Base-by-base conservation (phyloP, 2,888 invertebrate genomes). In the Spicauda simplicius region DNA sequence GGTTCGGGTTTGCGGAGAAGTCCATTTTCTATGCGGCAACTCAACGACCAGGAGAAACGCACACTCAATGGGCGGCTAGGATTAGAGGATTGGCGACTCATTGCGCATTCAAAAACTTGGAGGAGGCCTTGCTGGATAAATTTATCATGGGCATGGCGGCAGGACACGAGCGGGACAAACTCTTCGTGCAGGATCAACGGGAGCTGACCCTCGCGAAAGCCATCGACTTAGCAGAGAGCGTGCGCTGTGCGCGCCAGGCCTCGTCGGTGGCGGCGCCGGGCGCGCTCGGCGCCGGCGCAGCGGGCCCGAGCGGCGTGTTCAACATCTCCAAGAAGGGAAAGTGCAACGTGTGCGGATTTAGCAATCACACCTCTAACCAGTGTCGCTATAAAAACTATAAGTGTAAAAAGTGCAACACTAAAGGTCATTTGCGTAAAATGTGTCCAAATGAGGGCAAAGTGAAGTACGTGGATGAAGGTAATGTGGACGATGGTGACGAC, bases 261-360 rank as follows among this genome's bases (percentile, higher is more conserved):
- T 45, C 69, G 25, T 25, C 45, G 56, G 2, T 14, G 25, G 18
- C 53, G 59, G 53, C 45, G 63, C 30, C 50, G 41, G 45, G 16
- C 33, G 37, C 33, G 60, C 18, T n/a, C 48, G 53, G 33, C 18
- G 63, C 62, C 57, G 18, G 0, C n/a, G n/a, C n/a, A n/a, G 18
- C 16, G 18, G 25, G 25, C 30, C 10, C 18, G 1, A 48, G 30
- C 25, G 61, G 61, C 52, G 52, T 61, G 10, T 52, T 33, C 6
- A 52, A 45, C 2, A 57, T 57, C 6, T 30, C 10, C n/a, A 4
- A 25, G 25, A 58, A 45, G 45, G 73, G 65, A 41, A 75, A 76
- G 70, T 76, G 76, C 53, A 71, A 62, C 45, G 69, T 69, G 53
- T 72, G 72, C 12, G 69, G 69, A 14, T 67, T 55, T 59, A 61